Evolutionary conservation across 2,888 invertebrate genomes (phyloP), one percentile per base, ranked within the genome.

Genomic region (Coleophora deauratella): DNA sequence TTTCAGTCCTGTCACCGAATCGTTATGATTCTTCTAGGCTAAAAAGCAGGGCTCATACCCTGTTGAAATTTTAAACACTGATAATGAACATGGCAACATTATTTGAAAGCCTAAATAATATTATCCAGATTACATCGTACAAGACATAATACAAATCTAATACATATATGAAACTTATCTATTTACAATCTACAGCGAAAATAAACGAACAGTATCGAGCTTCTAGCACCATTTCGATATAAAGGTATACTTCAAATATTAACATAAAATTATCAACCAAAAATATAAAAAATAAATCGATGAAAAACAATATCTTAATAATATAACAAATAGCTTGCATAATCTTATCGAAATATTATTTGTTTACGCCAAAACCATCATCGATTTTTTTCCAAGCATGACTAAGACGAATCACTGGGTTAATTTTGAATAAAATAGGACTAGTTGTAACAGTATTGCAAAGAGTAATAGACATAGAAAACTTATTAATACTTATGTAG

Each of bases 181-280:
- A 72, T 72, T 50, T 76, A 78, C 73, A 74, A 56, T 66, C 65
- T 75, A 78, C 56, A 59, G 71, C 67, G 63, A 78, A 46, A 77
- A 72, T 62, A 74, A 77, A 69, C 62, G 63, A 71, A 58, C 58
- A 67, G 68, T 70, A 64, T 66, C 50, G 72, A 82, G 80, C 81
- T 66, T 80, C 82, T 85, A 85, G 85, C 85, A 85, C 85, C 85
- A 84, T 84, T 81, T 73, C 62, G 71, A 81, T 80, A 79, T 74
- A 77, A 62, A 73, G 66, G 72, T 80, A 78, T 76, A 76, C 71
- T 65, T 69, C 64, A 63, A 31, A n/a, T 10, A 71, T 64, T 54
- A 79, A 78, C 72, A 81, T 80, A 80, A 82, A 68, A 80, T 80
- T 81, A 80, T 69, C 67, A 81, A 82, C 62, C 77, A 71, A 75